Evolutionary conservation across 2,113 vertebrate species (phyloP), one percentile per base, ranked within the genome.

Genomic region (Indicator maculatus): DNA sequence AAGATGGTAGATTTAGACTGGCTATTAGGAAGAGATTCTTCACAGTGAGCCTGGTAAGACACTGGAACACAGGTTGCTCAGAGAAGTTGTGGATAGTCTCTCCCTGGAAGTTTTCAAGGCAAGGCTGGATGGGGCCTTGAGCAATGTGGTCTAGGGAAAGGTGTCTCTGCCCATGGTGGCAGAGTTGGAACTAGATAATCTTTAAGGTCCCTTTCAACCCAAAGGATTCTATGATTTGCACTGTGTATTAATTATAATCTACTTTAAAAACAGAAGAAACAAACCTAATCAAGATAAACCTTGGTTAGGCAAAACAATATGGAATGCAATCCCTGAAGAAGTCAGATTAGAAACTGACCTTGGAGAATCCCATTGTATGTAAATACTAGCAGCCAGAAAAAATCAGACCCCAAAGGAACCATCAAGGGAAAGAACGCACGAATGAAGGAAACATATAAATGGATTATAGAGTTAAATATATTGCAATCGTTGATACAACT

Each of bases 351-450:
- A 71, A 83, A 69, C 20, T 28, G 24, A 50, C 26, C 30, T 36
- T 73, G 45, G 9, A 58, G 7, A 65, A 61, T 58, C 21, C 21
- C 4, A 5, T 8, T 33, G 30, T 28, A 8, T 69, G 15, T 52
- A 16, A 41, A 52, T 36, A 27, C 5, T 19, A 50, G 15, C 15
- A 59, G 27, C 4, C 0, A 0, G 55, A 36, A 16, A 81, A 93
- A 65, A 24, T 11, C 24, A 58, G 20, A 67, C 16, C 7, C 20
- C 26, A 55, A 31, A 30, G 23, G 53, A 67, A 27, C 50, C 16
- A 31, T 20, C 16, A 47, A 50, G 30, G 27, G 20, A 66, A 70
- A 26, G 28, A 84, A 41, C 6, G 30, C 11, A 52, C 3, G 55
- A 73, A 39, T 41, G 80, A 73, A 65, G 27, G 27, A 86, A 84